These are phyloP conservation scores for Colistium nudipinnis DNA, from an alignment of 2,113 vertebrate species.

Conservation along the genomic window DNA sequence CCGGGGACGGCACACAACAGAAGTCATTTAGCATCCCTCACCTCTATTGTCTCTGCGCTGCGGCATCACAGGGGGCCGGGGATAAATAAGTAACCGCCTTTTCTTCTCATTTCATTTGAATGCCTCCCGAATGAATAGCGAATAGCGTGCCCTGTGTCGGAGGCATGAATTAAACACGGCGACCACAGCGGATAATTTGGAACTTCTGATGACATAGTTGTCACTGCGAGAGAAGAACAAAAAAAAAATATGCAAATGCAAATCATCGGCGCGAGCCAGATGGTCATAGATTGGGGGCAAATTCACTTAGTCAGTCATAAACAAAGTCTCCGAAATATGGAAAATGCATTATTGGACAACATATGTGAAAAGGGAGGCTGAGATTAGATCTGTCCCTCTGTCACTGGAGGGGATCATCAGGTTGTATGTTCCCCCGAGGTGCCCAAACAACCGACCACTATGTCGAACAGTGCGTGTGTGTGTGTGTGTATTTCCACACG, in stretches of 20 bases:
- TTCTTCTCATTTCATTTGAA: constrained; percentile 62
- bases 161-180: constrained; percentile 65
- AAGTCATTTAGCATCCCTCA: constrained; percentile 75
- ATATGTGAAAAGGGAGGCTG: constrained; percentile 35
- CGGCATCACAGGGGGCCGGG: constrained; percentile 52
- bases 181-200: constrained; percentile 71
- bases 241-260: constrained; percentile 73
- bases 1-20: constrained; percentile 66
- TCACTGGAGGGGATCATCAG: constrained; percentile 64
- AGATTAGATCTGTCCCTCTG: constrained; percentile 67
- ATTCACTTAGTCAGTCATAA: constrained; percentile 75
- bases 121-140: constrained; percentile 46
- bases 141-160: constrained; percentile 57
- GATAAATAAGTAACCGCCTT: constrained; percentile 71
- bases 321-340: constrained; percentile 68
- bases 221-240: constrained; percentile 64
- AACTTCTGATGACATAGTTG: constrained; percentile 72
- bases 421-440: constrained; percentile 64
- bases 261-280: constrained; percentile 75
- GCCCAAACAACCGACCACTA: constrained; percentile 39
- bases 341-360: constrained; percentile 65
- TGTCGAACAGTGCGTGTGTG: constrained; percentile 38
- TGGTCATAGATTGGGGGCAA: constrained; percentile 76
- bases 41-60: constrained; percentile 68
- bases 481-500: constrained; percentile 14